A percentile compares a stretch with the other conserved stretches of the same genome.
Conservation (phyloP, 2,797 vertebrate species). For the Schizopygopsis pylzovi region DNA sequence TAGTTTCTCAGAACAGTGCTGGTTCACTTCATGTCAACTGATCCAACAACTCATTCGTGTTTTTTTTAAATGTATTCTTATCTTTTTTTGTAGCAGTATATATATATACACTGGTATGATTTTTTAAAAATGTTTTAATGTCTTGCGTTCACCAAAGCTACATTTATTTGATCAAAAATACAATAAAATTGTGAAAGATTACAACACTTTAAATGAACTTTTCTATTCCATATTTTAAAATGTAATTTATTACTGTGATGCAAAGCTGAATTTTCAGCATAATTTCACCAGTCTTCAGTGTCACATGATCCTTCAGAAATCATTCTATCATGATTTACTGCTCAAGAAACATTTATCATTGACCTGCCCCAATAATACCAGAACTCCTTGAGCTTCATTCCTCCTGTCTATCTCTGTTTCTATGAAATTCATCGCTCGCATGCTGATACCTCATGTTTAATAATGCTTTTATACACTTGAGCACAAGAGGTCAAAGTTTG, state of each 20-base stretch:
- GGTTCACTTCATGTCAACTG: constrained; percentile 27
- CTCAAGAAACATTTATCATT: background rate
- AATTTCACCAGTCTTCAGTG: background rate
- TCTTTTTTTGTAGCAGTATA: background rate
- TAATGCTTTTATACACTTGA: background rate
- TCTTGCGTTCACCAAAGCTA: background rate
- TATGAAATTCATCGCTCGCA: constrained; percentile 27
- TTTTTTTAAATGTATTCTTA: background rate
- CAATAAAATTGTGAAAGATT: background rate
- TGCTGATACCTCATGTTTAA: background rate
- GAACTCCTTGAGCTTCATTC: constrained; percentile 29
- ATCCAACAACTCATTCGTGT: background rate
- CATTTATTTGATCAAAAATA: background rate
- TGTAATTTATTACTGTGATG: too few species aligned
- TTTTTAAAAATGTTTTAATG: background rate
- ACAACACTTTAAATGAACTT: background rate
- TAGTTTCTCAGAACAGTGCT: constrained; percentile 10
- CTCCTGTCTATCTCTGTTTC: constrained; percentile 51
- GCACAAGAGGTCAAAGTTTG: background rate
- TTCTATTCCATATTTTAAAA: background rate
- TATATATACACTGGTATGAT: background rate
- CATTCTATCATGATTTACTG: background rate
- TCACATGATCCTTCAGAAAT: background rate
- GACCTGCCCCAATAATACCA: constrained; percentile 62
- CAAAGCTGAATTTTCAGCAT: background rate